Evolutionary conservation across 92 coral and sea anemone genomes (phyloP), one percentile per base, ranked within the genome.

Genomic region (Micromussa lordhowensis): DNA sequence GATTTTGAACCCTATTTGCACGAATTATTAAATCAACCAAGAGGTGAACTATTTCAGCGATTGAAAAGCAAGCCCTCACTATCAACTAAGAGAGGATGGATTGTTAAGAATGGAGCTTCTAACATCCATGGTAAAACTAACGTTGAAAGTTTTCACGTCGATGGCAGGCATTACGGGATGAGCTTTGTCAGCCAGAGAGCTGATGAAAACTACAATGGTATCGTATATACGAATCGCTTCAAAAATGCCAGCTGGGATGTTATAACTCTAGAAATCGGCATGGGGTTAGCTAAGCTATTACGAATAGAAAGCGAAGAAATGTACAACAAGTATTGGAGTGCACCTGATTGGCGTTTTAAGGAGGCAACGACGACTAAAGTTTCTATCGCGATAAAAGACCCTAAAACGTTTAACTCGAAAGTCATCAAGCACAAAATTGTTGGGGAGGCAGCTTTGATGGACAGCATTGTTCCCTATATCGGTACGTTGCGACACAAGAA

Each of bases 1-100:
- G 68, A 63, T 63, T 63, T 63, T 63, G 68, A 63, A 26, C 68
- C 68, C 29, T 63, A 63, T 63, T 63, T 63, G 68, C 68, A 63
- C 68, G 68, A 63, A 24, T 63, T 63, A 63, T 24, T 63, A 63
- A 63, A 63, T 24, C 68, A 22, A 63, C 68, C 68, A 10, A 63
- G 28, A 63, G 29, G 68, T 4, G 68, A 63, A 22, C 68, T 63
- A 4, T 63, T 63, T 63, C 29, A 63, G 29, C 68, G 68, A 24
- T 24, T 63, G 13, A 63, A 63, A 63, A 63, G 29, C 11, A 63
- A 63, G 29, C 68, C 22, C 68, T 63, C 68, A 24, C 68, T 63
- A 24, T 5, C 68, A 10, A 63, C 68, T 63, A 63, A 63, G 68
- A 63, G 29, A 22, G 68, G 68, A 4, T 63, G 68, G 68, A 63